A percentile compares a stretch with the other conserved stretches of the same genome.
Conservation (phyloP, 2,888 invertebrate species). For the Strigamia maritima region DNA sequence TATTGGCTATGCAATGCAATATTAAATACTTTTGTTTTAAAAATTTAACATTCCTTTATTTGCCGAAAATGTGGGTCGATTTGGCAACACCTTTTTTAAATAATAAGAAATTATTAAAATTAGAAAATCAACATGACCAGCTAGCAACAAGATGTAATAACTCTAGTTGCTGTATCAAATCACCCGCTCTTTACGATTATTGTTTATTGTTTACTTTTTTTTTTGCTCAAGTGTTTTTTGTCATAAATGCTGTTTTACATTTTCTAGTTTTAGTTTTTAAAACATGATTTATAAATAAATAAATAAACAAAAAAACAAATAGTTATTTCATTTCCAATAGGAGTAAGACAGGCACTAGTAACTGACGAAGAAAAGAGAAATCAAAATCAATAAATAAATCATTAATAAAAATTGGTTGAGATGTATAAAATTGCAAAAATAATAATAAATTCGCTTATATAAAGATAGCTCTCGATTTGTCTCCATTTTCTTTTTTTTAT, state of each 20-base stretch:
- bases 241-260: not conserved
- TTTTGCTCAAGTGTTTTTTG: conserved; percentile 20
- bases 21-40: too few species aligned
- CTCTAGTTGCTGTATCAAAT: not conserved
- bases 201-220: not conserved
- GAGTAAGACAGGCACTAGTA: not conserved
- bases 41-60: not conserved
- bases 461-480: not conserved
- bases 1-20: conserved; percentile 12
- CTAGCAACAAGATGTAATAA: too few species aligned
- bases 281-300: not conserved
- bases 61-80: too few species aligned
- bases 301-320: not conserved
- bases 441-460: not conserved
- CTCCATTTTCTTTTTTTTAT: not conserved
- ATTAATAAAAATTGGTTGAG: not conserved
- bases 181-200: not conserved
- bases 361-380: too few species aligned
- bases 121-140: too few species aligned
- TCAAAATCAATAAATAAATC: not conserved
- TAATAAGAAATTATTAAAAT: too few species aligned
- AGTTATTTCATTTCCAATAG: not conserved
- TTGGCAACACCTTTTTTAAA: too few species aligned
- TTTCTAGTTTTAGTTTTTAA: conserved; percentile 5
- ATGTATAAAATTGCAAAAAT: not conserved